phyloP scores from a whole-genome alignment of 2,888 invertebrate species.

The Blastobasis adustella region DNA sequence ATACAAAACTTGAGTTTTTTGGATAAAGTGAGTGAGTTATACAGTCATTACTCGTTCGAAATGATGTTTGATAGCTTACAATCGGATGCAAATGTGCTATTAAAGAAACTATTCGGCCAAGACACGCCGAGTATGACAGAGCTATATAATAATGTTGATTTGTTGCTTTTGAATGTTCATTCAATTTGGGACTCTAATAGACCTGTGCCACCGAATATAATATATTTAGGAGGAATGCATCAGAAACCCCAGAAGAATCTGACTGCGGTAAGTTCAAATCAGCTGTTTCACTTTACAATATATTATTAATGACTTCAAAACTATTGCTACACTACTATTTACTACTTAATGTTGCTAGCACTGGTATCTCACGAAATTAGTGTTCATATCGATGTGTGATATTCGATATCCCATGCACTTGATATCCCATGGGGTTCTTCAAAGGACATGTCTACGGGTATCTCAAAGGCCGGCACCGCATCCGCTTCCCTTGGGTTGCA shows the following conservation, averaged over 20 bases:
- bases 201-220: conserved; percentile 44
- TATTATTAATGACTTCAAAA: too few relatives aligned
- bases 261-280: conserved; percentile 31
- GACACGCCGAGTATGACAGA: conserved; percentile 11
- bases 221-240: conserved; percentile 54
- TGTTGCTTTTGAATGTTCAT: conserved; percentile 41
- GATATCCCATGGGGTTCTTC: too few relatives aligned
- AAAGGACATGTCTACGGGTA: conserved; percentile 30
- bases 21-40: conserved; percentile 17
- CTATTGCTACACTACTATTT: too few relatives aligned
- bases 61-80: neutral
- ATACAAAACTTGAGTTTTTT: conserved; percentile 18
- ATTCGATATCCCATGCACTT: too few relatives aligned
- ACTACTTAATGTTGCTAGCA: too few relatives aligned
- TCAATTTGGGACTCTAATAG: conserved; percentile 36
- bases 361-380: too few relatives aligned
- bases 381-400: too few relatives aligned
- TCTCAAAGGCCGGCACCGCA: conserved; percentile 18
- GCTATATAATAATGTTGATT: conserved; percentile 15
- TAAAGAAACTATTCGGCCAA: conserved; percentile 10
- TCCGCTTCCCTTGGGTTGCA: too few relatives aligned
- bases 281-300: too few relatives aligned
- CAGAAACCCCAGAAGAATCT: conserved; percentile 31
- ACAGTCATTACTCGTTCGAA: conserved; percentile 6
- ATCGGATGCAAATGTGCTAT: conserved; percentile 13